phyloP scores from a whole-genome alignment of 1,140 invertebrate species.

The Zaprionus gabonicus region DNA sequence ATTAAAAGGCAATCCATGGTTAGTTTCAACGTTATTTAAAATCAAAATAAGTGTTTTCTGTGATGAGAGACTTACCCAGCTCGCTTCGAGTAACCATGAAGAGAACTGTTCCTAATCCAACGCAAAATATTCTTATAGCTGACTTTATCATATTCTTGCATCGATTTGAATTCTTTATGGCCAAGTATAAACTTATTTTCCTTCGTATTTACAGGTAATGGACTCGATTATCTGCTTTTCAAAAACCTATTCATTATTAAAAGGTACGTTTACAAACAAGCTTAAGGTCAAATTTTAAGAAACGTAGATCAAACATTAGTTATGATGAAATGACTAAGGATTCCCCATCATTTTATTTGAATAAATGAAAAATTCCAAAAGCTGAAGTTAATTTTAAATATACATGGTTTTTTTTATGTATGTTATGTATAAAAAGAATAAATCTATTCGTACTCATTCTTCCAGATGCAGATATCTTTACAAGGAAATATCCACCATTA shows the following conservation, averaged over 20 bases:
- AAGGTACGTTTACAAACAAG: not conserved
- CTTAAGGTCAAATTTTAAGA: not conserved
- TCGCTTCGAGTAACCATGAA: conserved; percentile 73
- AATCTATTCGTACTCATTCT: no score
- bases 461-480: no score
- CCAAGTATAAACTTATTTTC: no score
- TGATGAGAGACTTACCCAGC: conserved; percentile 76
- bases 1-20: not conserved
- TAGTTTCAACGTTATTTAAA: not conserved
- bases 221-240: not conserved
- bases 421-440: no score
- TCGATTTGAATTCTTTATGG: not conserved
- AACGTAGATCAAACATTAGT: not conserved
- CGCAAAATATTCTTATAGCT: conserved; percentile 32
- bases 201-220: not conserved
- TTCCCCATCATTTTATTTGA: not conserved
- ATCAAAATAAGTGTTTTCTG: not conserved
- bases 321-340: not conserved
- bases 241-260: not conserved
- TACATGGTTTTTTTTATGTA: no score
- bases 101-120: conserved; percentile 72
- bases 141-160: not conserved
- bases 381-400: not conserved
- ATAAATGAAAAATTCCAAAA: not conserved
- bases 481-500: no score